Evolutionary conservation across 2,888 invertebrate species (phyloP).

Genomic region (Apodemia hepburni): DNA sequence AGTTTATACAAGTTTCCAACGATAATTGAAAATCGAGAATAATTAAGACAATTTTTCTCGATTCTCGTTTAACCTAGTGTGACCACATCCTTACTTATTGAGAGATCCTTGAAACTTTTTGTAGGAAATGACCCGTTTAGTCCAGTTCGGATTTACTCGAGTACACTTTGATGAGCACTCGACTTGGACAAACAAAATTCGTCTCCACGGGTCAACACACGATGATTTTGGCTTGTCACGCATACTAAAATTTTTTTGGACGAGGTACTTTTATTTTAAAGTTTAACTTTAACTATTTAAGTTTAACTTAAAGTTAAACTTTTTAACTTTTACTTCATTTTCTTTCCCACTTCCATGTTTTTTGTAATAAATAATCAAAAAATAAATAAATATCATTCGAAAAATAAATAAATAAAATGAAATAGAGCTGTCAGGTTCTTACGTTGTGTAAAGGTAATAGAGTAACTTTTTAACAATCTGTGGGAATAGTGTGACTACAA

Average conservation of each 20-base stretch:
- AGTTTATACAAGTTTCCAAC: too few species aligned
- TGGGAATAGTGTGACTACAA: too few species aligned
- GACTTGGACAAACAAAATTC: constrained; percentile 38
- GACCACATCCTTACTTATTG: constrained; percentile 30
- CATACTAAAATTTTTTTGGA: constrained; percentile 19
- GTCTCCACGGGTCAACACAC: constrained; percentile 40
- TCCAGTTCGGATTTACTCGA: constrained; percentile 40
- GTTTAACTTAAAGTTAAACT: too few species aligned
- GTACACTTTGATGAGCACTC: constrained; percentile 39
- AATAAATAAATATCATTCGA: too few species aligned
- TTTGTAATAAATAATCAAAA: too few species aligned
- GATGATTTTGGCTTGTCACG: constrained; percentile 26
- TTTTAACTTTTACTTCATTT: too few species aligned
- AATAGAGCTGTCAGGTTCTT: too few species aligned
- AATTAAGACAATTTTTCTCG: too few species aligned
- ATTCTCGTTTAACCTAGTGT: constrained; percentile 14
- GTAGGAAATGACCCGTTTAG: constrained; percentile 52
- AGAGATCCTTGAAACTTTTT: constrained; percentile 46
- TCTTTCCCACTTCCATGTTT: too few species aligned
- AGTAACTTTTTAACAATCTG: too few species aligned
- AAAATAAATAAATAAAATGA: too few species aligned
- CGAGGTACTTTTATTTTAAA: constrained; percentile 16
- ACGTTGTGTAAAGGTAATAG: too few species aligned
- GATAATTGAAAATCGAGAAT: background rate
- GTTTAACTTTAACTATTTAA: background rate